Conservation (phyloP, 2,113 vertebrate species). For the Rousettus leschenaultii region DNA sequence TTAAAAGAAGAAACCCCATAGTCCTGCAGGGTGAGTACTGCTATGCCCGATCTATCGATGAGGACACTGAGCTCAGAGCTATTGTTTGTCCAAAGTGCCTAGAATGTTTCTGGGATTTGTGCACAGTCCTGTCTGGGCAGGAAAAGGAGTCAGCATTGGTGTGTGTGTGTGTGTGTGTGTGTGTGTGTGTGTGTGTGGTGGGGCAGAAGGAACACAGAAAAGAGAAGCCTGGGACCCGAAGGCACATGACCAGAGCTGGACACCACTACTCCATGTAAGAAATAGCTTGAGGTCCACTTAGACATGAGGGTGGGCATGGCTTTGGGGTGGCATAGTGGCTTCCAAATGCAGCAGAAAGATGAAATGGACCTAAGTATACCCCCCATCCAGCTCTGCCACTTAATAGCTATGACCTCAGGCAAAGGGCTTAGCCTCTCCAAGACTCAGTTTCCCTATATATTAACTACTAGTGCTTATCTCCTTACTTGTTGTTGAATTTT, state of each 20-base stretch:
- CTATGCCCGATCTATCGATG: neutral
- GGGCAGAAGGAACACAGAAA: neutral
- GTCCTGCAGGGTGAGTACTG: no score
- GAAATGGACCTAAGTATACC: neutral
- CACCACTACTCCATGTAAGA: neutral
- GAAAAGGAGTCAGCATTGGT: rapidly evolving
- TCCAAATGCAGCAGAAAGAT: neutral
- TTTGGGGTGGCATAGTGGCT: neutral
- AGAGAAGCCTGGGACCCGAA: neutral
- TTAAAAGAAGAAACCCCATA: neutral
- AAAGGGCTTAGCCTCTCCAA: neutral
- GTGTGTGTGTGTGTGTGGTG: no score
- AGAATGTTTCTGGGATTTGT: neutral
- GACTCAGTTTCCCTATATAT: neutral
- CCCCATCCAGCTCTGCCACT: neutral
- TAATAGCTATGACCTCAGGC: neutral
- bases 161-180: no score
- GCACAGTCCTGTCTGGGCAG: neutral
- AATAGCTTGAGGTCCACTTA: no score
- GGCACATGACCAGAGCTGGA: neutral
- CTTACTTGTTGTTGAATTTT: neutral
- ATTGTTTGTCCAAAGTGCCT: neutral
- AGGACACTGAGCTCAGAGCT: neutral
- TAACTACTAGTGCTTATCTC: neutral
- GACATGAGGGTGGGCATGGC: rapidly evolving